Evolutionary conservation across 2,797 vertebrate genomes (phyloP), one percentile per base, ranked within the genome.

Genomic region (Sebastes iracundus): DNA sequence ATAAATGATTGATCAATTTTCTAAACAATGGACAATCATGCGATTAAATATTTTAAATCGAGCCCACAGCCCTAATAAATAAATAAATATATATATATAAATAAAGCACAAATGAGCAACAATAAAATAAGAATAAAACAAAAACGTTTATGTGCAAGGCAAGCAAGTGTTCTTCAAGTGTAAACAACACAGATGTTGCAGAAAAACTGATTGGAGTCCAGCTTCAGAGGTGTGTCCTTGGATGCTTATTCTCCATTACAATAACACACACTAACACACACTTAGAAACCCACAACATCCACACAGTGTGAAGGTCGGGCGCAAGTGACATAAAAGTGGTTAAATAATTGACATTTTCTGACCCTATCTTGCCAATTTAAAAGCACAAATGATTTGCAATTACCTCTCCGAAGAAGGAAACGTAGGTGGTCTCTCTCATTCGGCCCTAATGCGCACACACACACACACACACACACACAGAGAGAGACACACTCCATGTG

Each of bases 321-420:
- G 3, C 4, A 11, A 0, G 42, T 64, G 70, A 79, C 32, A 67
- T 56, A 25, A 65, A 53, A 59, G 14, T 7, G 0, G 13, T 66
- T 52, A 10, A 18, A 75, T 61, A 69, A 60, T 30, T 2, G 63
- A 1, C 52, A 58, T 59, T 13, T 27, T 38, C 30, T 64, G 62
- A 58, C 33, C 32, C 27, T 10, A 8, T 32, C 25, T 33, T 23
- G 5, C 33, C 52, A 53, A 59, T 73, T 71, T 73, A 42, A 78
- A 82, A 82, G 62, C 60, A 30, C 58, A 33, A 63, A 25, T 46
- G 14, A 56, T 71, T 70, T 66, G 35, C 5, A 32, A 64, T 68
- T 52, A n/a, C 18, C 55, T 71, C 52, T 61, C 35, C 28, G 32
- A 56, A 25, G 42, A 32, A 33, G 13, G 55, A 72, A 13, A 22